Base-by-base conservation (phyloP, 1,140 invertebrate genomes). In the Coenobita brevimanus region DNA sequence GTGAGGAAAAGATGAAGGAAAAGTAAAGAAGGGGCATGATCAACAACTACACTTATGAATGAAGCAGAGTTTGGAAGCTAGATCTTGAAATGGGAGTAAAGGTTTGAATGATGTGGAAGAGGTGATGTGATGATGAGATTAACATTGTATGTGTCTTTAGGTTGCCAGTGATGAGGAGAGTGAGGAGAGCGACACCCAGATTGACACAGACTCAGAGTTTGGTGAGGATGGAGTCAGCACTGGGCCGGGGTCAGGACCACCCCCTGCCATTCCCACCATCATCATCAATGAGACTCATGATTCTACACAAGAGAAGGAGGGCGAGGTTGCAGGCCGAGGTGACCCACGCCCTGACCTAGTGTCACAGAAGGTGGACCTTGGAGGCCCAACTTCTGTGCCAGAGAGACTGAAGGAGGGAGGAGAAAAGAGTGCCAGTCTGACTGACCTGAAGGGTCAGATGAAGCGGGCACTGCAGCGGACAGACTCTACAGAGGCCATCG, bases 121-220 rank as follows among this genome's bases (percentile, higher is more conserved):
- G n/a, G 3, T 69, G 3, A 33, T 69, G 1, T 69, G 33, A 69
- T n/a, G n/a, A n/a, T n/a, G n/a, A n/a, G n/a, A n/a, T 69, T 13
- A 27, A 69, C 2, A 13, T 69, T 27, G 24, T 69, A 24, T 89
- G 62, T 43, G 15, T 91, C 81, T 91, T 21, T 93, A 96, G 95
- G 94, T 96, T 92, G 95, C 95, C 86, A 95, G 96, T 21, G 95
- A 95, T 80, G 94, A 95, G 62, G 85, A 87, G 46, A 75, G 91
- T 91, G 89, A 82, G 43, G 94, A 95, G 91, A 95, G 95, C 15
- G 97, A 96, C 1, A 97, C 97, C 0, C 97, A 97, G 93, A 97
- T 98, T 88, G 97, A 96, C 69, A 98, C 97, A 0, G 97, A 98
- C 92, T 97, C 97, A 3, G 97, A 98, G 92, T 97, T 97, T 91